A percentile compares a stretch with the other conserved stretches of the same genome.
phyloP scores from a whole-genome alignment of 2,797 vertebrate species.

The Mus caroli region DNA sequence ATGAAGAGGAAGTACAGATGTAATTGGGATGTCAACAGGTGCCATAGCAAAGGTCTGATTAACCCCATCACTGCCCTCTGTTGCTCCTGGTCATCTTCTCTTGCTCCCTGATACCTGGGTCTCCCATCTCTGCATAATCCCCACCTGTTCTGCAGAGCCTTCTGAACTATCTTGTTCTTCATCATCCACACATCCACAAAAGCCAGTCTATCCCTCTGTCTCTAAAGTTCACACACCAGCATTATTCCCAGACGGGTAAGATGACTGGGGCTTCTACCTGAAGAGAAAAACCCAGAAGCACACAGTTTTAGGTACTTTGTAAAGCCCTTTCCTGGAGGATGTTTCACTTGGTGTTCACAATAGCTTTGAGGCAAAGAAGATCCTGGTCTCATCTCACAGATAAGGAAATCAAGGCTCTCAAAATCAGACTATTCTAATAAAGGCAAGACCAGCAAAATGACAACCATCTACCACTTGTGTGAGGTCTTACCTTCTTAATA shows the following conservation, averaged over 20 bases:
- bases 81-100: neutral
- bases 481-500: constrained; percentile 28
- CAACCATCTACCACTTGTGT: neutral
- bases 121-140: neutral
- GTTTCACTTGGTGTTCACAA: constrained; percentile 1
- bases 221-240: neutral
- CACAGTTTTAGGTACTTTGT: neutral
- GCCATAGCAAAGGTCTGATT: neutral
- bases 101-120: neutral
- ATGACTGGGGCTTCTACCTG: neutral
- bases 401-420: constrained; percentile 15
- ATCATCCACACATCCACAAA: neutral
- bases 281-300: neutral
- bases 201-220: neutral
- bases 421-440: neutral
- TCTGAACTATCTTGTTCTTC: neutral
- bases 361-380: constrained; percentile 9
- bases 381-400: neutral
- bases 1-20: neutral
- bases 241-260: no score
- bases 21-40: neutral
- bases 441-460: neutral
- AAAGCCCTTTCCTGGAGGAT: neutral
- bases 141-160: constrained; percentile 4
- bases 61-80: neutral